Conservation (phyloP, 2,113 vertebrate genomes). For the Pseudopodoces humilis region DNA sequence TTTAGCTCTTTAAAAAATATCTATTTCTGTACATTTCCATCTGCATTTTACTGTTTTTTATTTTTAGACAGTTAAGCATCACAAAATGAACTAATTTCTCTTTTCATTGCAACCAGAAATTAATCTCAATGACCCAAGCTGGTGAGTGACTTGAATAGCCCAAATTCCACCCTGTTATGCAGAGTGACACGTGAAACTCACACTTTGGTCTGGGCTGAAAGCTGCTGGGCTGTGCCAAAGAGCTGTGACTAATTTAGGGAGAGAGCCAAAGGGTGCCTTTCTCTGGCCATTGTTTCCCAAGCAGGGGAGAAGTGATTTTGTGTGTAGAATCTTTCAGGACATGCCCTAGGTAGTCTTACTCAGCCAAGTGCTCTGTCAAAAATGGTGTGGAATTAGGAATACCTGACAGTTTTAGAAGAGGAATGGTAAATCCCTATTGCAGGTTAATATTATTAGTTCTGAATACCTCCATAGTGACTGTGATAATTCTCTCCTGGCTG, state of each 20-base stretch:
- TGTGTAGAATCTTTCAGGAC: not conserved
- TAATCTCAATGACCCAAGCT: not conserved
- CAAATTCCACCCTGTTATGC: slow-evolving; percentile 16
- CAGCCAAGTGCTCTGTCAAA: not conserved
- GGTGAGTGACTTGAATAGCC: slow-evolving; percentile 20
- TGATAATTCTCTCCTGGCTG: not conserved
- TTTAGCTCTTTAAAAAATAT: not conserved
- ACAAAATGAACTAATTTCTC: not conserved
- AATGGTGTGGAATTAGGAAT: not conserved
- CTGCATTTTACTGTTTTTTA: not conserved
- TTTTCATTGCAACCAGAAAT: not conserved
- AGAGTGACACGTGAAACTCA: not conserved
- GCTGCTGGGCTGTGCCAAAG: not conserved
- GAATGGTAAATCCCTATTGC: not conserved
- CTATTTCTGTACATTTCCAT: not conserved
- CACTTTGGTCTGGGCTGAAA: not conserved
- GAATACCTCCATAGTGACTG: not conserved
- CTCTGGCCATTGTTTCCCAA: not conserved
- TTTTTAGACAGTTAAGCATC: not conserved
- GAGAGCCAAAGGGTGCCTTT: slow-evolving; percentile 16
- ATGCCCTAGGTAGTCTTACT: not conserved
- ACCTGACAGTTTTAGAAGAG: not conserved
- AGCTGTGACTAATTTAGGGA: slow-evolving; percentile 20
- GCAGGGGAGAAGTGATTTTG: not conserved
- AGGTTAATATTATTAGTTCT: not conserved